Evolutionary conservation across 2,888 invertebrate species (phyloP).

Genomic region (Athalia cordata): DNA sequence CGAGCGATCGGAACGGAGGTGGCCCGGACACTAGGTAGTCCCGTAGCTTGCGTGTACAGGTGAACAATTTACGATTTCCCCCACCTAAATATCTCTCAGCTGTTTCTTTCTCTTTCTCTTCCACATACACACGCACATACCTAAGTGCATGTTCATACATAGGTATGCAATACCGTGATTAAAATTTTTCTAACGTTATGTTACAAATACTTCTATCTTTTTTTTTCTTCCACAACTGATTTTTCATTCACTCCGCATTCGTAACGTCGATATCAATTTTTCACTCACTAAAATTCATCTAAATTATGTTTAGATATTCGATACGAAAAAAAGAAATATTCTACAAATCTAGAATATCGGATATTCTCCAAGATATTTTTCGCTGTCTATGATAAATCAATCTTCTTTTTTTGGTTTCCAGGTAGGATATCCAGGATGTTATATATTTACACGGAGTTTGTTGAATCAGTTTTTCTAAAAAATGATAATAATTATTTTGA

Average conservation of each 20-base stretch:
- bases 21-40: conserved; percentile 63
- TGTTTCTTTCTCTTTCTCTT: conserved; percentile 49
- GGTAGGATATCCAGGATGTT: no score
- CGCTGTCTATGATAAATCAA: neutral
- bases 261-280: neutral
- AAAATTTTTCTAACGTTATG: no score
- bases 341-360: neutral
- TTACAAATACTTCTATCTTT: neutral
- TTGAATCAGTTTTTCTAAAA: no score
- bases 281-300: neutral
- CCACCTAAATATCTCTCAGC: conserved; percentile 55
- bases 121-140: conserved; percentile 42
- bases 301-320: neutral
- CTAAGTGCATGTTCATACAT: neutral
- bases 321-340: neutral
- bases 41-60: conserved; percentile 60
- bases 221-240: neutral
- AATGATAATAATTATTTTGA: no score
- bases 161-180: no score
- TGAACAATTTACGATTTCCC: conserved; percentile 70
- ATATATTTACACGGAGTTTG: no score
- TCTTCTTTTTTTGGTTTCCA: no score
- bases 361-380: neutral
- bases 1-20: conserved; percentile 64
- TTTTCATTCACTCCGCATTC: neutral